Conservation (phyloP, 2,113 vertebrate species). For the Odontesthes bonariensis region DNA sequence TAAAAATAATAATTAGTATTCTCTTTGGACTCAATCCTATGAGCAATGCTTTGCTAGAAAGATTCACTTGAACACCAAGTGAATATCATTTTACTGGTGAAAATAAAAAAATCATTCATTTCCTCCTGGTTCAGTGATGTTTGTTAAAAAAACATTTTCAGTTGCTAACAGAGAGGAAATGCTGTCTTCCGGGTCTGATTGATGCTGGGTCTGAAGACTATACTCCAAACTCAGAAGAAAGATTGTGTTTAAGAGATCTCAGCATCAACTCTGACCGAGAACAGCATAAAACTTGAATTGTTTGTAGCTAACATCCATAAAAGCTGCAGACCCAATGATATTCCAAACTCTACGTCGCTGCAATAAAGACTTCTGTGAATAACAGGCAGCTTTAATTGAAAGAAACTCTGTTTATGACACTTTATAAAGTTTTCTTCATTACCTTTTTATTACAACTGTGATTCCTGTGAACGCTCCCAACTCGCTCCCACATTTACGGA, state of each 20-base stretch:
- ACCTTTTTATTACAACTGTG: slow-evolving; percentile 46
- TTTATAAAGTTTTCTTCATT: slow-evolving; percentile 52
- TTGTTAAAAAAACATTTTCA: too few relatives aligned
- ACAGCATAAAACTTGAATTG: slow-evolving; percentile 41
- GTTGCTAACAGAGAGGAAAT: too few relatives aligned
- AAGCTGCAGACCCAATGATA: slow-evolving; percentile 34
- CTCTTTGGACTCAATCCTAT: too few relatives aligned
- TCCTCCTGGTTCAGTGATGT: too few relatives aligned
- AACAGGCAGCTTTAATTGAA: slow-evolving; percentile 50
- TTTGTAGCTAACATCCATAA: slow-evolving; percentile 56
- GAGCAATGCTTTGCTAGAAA: too few relatives aligned
- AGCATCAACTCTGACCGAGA: not conserved
- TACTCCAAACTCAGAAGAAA: slow-evolving; percentile 4
- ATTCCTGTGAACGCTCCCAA: slow-evolving; percentile 23
- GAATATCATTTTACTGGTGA: too few relatives aligned
- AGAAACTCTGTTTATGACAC: slow-evolving; percentile 41
- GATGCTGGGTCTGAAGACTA: not conserved
- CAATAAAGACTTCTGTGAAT: slow-evolving; percentile 15
- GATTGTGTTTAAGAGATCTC: not conserved
- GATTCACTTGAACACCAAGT: too few relatives aligned
- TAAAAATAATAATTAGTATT: too few relatives aligned
- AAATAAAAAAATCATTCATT: too few relatives aligned
- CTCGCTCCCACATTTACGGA: not conserved
- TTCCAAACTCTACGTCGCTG: slow-evolving; percentile 2
- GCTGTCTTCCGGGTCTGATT: not conserved